Percentiles rank a stretch among this genome's conserved stretches.
phyloP scores from a whole-genome alignment of 2,113 vertebrate genomes.

The Urocitellus parryii region DNA sequence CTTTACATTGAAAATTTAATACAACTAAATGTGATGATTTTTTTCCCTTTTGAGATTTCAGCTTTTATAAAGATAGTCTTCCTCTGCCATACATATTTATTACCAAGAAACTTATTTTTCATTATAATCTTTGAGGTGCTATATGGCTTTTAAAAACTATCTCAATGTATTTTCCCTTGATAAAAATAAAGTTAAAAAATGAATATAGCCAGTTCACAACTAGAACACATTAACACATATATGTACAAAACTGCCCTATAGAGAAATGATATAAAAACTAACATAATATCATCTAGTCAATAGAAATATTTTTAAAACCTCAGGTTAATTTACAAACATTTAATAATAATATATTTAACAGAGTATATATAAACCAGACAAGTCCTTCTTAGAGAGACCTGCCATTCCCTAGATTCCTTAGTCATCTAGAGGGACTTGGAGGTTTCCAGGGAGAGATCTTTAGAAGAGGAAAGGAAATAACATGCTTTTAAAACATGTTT shows the following conservation, averaged over 20 bases:
- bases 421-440: not conserved
- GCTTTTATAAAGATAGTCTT: conserved; percentile 10
- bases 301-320: not conserved
- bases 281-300: not conserved
- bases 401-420: no score
- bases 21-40: not conserved
- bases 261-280: not conserved
- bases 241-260: not conserved
- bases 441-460: not conserved
- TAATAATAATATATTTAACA: not conserved
- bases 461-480: not conserved
- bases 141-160: not conserved
- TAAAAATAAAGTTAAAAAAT: conserved; percentile 1
- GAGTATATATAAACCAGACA: not conserved
- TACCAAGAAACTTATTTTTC: not conserved
- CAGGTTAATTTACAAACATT: not conserved
- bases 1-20: not conserved
- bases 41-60: not conserved
- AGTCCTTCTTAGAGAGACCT: not conserved
- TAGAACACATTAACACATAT: not conserved
- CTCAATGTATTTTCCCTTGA: not conserved
- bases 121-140: not conserved
- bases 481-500: not conserved
- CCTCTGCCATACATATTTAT: not conserved
- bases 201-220: not conserved